Conservation (phyloP, 2,888 invertebrate species). For the Drosophila affinis region DNA sequence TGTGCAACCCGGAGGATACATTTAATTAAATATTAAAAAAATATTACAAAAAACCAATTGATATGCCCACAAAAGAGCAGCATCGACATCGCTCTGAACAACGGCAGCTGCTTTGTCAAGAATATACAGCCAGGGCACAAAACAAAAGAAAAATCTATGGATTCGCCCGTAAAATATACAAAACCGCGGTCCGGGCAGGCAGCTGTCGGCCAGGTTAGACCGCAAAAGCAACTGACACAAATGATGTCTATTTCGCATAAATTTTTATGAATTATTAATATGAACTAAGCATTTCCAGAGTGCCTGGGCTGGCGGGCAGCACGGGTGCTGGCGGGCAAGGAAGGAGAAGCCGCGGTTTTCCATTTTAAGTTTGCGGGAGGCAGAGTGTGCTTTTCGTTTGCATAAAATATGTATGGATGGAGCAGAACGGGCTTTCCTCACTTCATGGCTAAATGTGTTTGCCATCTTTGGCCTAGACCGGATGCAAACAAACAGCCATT, state of each 20-base stretch:
- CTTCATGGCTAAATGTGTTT: constrained; percentile 70
- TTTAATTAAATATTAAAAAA: too few relatives aligned
- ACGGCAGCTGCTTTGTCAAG: constrained; percentile 35
- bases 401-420: constrained; percentile 48
- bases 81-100: constrained; percentile 3
- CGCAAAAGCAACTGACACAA: constrained; percentile 34
- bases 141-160: constrained; percentile 40
- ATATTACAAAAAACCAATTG: constrained; percentile 17
- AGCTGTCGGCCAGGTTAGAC: constrained; percentile 51
- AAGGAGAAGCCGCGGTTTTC: constrained; percentile 33
- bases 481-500: constrained; percentile 76
- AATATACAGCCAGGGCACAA: constrained; percentile 8
- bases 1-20: too few relatives aligned
- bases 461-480: constrained; percentile 62
- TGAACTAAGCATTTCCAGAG: constrained; percentile 60
- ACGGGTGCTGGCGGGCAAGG: constrained; percentile 3
- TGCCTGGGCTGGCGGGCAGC: not conserved
- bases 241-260: constrained; percentile 69
- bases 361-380: constrained; percentile 53
- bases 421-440: constrained; percentile 26
- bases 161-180: constrained; percentile 3
- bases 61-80: constrained; percentile 15
- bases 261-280: constrained; percentile 75
- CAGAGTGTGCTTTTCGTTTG: constrained; percentile 45
- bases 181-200: constrained; percentile 18